phyloP scores from a whole-genome alignment of 2,888 invertebrate species.

The Rhynchonema sp. region DNA sequence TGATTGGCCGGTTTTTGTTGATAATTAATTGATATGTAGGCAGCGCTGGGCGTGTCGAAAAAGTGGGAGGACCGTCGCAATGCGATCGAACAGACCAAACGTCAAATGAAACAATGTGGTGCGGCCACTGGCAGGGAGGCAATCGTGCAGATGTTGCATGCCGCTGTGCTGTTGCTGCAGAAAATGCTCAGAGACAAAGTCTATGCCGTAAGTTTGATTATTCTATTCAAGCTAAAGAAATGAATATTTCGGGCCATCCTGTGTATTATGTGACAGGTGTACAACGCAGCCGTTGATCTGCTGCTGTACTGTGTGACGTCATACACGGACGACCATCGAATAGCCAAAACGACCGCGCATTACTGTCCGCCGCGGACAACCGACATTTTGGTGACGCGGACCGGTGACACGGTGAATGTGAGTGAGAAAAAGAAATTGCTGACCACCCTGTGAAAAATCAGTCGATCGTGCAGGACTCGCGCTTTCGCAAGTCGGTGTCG shows the following conservation, averaged over 20 bases:
- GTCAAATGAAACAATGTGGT: background rate
- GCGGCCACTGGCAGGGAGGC: slow-evolving; percentile 2
- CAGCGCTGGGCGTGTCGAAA: slow-evolving; percentile 2
- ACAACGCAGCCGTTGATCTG: background rate
- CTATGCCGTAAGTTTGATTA: background rate
- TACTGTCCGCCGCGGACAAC: slow-evolving; percentile 4
- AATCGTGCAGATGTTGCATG: background rate
- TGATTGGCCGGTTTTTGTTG: too few species aligned
- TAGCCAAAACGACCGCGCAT: background rate
- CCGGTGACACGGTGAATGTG: slow-evolving; percentile 11
- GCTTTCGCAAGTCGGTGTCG: slow-evolving; percentile 8
- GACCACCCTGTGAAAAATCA: background rate
- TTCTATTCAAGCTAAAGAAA: too few species aligned
- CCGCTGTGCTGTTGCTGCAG: slow-evolving; percentile 2
- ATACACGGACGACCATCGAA: background rate
- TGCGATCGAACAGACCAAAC: background rate
- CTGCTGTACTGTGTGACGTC: background rate
- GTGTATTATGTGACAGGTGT: too few species aligned
- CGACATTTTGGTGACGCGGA: slow-evolving; percentile 9
- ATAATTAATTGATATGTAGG: too few species aligned
- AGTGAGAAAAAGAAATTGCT: background rate
- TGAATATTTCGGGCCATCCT: too few species aligned
- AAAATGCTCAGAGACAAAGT: slow-evolving; percentile 4
- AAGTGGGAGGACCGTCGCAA: slow-evolving; percentile 4
- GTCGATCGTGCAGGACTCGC: slow-evolving; percentile 6